These are phyloP conservation scores for Conomelus anceps DNA, from an alignment of 2,888 invertebrate species.

Conservation along the genomic window DNA sequence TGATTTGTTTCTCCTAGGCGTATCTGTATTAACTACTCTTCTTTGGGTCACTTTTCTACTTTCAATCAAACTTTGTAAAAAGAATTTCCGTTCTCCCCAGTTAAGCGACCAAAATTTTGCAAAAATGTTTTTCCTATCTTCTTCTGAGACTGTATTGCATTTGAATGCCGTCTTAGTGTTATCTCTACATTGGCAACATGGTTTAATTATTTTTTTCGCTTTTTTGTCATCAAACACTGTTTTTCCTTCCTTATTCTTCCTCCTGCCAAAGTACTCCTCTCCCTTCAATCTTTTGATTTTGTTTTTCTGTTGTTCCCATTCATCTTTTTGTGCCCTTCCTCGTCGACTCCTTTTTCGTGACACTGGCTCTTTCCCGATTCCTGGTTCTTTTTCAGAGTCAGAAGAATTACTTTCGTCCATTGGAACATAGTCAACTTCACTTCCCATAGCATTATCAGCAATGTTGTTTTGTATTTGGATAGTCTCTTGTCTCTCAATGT, in stretches of 20 bases:
- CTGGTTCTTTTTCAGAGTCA: neutral
- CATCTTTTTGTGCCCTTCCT: neutral
- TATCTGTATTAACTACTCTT: neutral
- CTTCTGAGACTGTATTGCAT: neutral
- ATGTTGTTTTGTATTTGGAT: too few relatives aligned
- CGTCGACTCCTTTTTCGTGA: neutral
- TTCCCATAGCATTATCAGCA: too few relatives aligned
- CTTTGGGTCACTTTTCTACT: neutral
- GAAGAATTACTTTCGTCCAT: too few relatives aligned
- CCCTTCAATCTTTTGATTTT: constrained; percentile 4
- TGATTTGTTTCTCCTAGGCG: neutral
- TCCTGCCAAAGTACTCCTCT: constrained; percentile 6
- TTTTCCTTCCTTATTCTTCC: constrained; percentile 6
- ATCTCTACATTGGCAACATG: neutral
- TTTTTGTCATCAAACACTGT: constrained; percentile 1
- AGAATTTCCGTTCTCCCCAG: neutral
- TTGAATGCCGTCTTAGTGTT: neutral
- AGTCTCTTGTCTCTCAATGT: too few relatives aligned
- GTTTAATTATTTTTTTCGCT: neutral
- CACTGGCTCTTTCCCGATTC: neutral
- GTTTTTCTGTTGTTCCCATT: neutral
- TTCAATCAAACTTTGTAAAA: constrained; percentile 4
- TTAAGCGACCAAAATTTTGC: neutral
- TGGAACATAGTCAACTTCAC: too few relatives aligned
- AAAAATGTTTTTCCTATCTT: neutral